phyloP scores from a whole-genome alignment of 2,888 invertebrate species.

The Heliothis peltigera region DNA sequence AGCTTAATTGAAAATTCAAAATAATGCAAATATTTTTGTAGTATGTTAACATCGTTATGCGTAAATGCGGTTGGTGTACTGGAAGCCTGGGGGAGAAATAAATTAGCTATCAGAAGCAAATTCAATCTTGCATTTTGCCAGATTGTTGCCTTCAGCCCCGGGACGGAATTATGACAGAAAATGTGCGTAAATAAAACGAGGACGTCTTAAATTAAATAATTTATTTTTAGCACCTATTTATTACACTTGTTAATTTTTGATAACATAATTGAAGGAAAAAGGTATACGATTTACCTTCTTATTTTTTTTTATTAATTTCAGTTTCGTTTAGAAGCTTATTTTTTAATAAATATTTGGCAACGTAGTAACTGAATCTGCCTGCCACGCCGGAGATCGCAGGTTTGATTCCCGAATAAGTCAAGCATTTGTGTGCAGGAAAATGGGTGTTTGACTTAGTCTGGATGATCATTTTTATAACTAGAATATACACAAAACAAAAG shows the following conservation, averaged over 20 bases:
- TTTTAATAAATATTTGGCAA: too few relatives aligned
- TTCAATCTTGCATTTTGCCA: slow-evolving; percentile 82
- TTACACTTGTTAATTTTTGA: neutral
- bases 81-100: slow-evolving; percentile 78
- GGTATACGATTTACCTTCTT: too few relatives aligned
- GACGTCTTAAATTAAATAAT: slow-evolving; percentile 27
- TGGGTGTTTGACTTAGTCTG: too few relatives aligned
- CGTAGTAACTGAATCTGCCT: too few relatives aligned
- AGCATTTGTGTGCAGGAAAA: too few relatives aligned
- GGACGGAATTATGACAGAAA: slow-evolving; percentile 67
- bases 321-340: too few relatives aligned
- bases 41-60: slow-evolving; percentile 53
- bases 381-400: too few relatives aligned
- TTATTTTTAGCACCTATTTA: slow-evolving; percentile 19
- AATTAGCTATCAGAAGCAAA: slow-evolving; percentile 87
- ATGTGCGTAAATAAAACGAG: slow-evolving; percentile 58
- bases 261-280: neutral
- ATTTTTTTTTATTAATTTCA: too few relatives aligned
- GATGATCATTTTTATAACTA: too few relatives aligned
- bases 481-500: too few relatives aligned
- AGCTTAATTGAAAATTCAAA: slow-evolving; percentile 23
- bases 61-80: slow-evolving; percentile 67
- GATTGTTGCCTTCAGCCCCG: slow-evolving; percentile 75
- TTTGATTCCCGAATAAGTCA: too few relatives aligned
- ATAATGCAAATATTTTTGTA: slow-evolving; percentile 38